Evolutionary conservation across 2,797 vertebrate species (phyloP).

Genomic region (Carapus acus): DNA sequence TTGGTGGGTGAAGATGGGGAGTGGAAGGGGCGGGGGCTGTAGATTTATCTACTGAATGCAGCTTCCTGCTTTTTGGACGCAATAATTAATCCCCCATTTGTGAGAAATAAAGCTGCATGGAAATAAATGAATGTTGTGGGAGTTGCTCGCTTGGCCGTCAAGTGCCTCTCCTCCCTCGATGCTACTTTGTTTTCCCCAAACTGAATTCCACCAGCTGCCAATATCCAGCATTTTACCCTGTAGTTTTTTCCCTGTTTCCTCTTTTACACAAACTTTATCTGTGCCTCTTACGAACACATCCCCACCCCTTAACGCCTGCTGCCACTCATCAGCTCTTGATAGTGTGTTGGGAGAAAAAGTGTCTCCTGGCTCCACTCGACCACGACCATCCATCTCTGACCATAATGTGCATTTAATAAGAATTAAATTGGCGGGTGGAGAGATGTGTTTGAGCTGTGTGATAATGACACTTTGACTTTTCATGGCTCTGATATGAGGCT

Average conservation of each 20-base stretch:
- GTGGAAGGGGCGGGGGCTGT: no score
- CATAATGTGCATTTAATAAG: constrained; percentile 76
- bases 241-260: no score
- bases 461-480: constrained; percentile 74
- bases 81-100: constrained; percentile 72
- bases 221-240: constrained; percentile 12
- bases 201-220: constrained; percentile 37
- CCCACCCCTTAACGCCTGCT: background rate
- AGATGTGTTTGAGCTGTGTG: constrained; percentile 60
- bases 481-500: constrained; percentile 65
- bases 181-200: constrained; percentile 39
- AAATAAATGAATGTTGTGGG: constrained; percentile 57
- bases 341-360: constrained; percentile 51
- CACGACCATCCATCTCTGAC: constrained; percentile 65
- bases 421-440: constrained; percentile 68
- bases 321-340: constrained; percentile 1
- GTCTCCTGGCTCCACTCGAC: constrained; percentile 64
- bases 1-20: no score
- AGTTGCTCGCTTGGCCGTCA: constrained; percentile 56
- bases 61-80: constrained; percentile 52
- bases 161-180: no score
- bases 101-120: constrained; percentile 47
- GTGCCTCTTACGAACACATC: background rate
- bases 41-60: constrained; percentile 71
- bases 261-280: background rate